Base-by-base conservation (phyloP, 2,888 invertebrate species). In the Lepidochitona cinerea region DNA sequence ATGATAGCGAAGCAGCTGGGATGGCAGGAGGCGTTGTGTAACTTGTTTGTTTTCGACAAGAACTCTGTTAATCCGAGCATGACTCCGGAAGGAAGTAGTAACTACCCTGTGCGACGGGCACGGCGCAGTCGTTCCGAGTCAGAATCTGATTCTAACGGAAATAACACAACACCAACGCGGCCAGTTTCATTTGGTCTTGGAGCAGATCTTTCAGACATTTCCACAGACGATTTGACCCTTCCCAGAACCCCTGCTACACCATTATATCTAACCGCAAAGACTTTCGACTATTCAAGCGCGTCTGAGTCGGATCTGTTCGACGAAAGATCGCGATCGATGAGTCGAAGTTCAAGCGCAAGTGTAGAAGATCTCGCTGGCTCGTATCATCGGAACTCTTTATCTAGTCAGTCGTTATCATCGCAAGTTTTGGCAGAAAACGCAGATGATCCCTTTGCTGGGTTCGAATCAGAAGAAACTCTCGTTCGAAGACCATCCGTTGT, bases 11-110 rank as follows among this genome's bases (percentile, higher is more conserved):
- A 89, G 69, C 90, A 89, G 73, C 79, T 89, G 4, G 87, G 93
- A 6, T 93, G 93, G 93, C 93, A 94, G 84, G 93, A 93, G 80
- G 92, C 84, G 5, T 70, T 90, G 18, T 81, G 85, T 32, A 85
- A 87, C 36, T 81, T 90, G 2, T 84, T 89, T 59, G 85, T 87
- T 26, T 79, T 66, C 14, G 14, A 32, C 18, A 12, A 23, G 4
- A 59, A 3, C 2, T 29, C 59, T 29, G 59, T 26, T 4, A 59
- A 59, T 26, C 23, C 23, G 14, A 59, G 3, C 32, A 59, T 3
- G 23, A 2, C 29, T 59, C 59, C 23, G 29, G 59, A 29, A 32
- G 26, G 23, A 9, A 59, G 1, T 32, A 23, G n/a, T 49, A 29
- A 23, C 59, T 29, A 59, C 26, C 32, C 59, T 26, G 59, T 29